phyloP scores from a whole-genome alignment of 2,113 vertebrate genomes.

The Pterocles orientalis region DNA sequence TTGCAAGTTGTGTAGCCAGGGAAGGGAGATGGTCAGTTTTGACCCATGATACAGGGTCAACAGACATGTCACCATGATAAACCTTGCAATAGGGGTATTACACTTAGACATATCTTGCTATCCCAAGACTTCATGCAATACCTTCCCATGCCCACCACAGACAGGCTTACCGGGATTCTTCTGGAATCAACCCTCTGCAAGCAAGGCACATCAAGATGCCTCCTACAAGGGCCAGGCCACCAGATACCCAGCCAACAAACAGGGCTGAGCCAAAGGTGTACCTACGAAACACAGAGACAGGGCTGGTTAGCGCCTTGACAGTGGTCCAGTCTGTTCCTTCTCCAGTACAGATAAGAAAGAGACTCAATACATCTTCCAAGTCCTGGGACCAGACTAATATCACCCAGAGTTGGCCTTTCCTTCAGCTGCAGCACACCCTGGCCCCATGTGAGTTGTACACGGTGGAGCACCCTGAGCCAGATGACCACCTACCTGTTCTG shows the following conservation, averaged over 20 bases:
- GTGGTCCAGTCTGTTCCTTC: neutral
- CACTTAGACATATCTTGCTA: neutral
- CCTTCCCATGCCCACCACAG: neutral
- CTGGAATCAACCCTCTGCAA: constrained; percentile 82
- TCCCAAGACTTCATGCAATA: neutral
- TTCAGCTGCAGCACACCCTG: neutral
- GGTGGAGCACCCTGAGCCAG: neutral
- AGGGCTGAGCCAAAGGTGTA: constrained; percentile 91
- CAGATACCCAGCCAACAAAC: constrained; percentile 91
- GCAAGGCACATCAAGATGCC: constrained; percentile 90
- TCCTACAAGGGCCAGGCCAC: constrained; percentile 81
- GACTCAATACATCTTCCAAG: neutral
- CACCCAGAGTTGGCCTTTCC: neutral
- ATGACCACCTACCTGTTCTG: constrained; percentile 75
- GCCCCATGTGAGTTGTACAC: neutral
- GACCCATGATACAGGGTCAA: neutral
- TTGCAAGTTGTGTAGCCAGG: neutral
- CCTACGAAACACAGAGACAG: constrained; percentile 54
- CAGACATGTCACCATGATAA: neutral
- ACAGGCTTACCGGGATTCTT: constrained; percentile 78
- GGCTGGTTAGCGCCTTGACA: neutral
- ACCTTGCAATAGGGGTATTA: neutral
- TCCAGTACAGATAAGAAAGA: neutral
- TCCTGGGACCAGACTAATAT: neutral
- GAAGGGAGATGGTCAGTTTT: neutral